phyloP scores from a whole-genome alignment of 1,140 invertebrate genomes.

The Trichonephila clavata region DNA sequence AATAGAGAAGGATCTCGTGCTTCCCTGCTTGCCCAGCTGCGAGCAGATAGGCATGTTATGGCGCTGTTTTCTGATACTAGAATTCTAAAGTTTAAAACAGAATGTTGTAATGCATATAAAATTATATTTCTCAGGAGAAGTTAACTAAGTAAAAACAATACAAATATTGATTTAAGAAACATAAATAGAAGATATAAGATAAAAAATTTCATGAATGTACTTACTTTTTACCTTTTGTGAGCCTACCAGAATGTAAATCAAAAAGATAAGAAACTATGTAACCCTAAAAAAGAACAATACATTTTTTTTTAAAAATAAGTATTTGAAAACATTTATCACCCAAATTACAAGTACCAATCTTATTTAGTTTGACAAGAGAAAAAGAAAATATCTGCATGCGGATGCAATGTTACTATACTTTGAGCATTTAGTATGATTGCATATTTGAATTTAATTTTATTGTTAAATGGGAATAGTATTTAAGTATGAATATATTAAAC shows the following conservation, averaged over 20 bases:
- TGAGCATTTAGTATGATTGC: too few species aligned
- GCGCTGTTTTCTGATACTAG: constrained; percentile 84
- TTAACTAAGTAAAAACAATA: not conserved
- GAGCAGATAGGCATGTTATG: constrained; percentile 88
- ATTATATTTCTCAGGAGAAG: not conserved
- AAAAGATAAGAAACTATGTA: constrained; percentile 87
- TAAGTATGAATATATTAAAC: too few species aligned
- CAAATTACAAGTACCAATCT: too few species aligned
- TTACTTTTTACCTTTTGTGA: constrained; percentile 86
- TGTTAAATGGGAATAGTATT: too few species aligned
- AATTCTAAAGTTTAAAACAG: constrained; percentile 80
- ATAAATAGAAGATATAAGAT: too few species aligned
- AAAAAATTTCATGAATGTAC: not conserved
- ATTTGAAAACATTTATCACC: too few species aligned
- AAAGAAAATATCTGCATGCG: too few species aligned
- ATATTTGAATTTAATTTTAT: too few species aligned
- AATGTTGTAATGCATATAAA: not conserved
- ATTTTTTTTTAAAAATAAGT: not conserved
- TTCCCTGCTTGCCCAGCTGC: constrained; percentile 90
- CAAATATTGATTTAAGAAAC: too few species aligned
- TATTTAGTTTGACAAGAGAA: too few species aligned
- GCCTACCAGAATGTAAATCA: constrained; percentile 87
- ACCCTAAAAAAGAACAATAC: constrained; percentile 82
- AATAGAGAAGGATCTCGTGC: constrained; percentile 89
- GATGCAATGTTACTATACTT: too few species aligned